Base-by-base conservation (phyloP, 2,888 invertebrate species). In the Cephus rjabovi region DNA sequence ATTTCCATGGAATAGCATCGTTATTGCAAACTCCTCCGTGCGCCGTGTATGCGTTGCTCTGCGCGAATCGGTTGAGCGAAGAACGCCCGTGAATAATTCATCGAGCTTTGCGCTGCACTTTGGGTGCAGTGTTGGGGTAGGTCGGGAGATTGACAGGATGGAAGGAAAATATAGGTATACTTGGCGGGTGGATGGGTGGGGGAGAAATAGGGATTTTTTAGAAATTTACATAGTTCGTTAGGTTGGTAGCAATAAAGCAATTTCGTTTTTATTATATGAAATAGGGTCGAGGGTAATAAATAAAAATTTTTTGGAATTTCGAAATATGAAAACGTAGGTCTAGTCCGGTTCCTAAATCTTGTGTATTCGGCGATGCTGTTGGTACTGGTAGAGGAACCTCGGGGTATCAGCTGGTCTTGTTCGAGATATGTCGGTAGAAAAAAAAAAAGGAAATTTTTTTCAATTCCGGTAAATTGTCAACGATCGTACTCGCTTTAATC, bases 61-160 rank as follows among this genome's bases (percentile, higher is more conserved):
- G 56, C 23, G 56, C 56, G 76, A 76, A 79, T 76, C 79, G 77
- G 69, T 68, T 56, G 77, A 56, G 78, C 78, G 81, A 79, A 77
- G 78, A 79, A 81, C 79, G 76, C 73, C 78, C 75, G 80, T 86
- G 86, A 85, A 86, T 86, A 84, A 85, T 85, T 84, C 85, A 86
- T 83, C 75, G 82, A 80, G 82, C 74, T 79, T 76, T 74, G 34
- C 76, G 74, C 40, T 76, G 31, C 75, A 69, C 34, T 75, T 77
- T 56, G 15, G 23, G 56, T 56, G 56, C 56, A 23, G 56, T 23
- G 56, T 56, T 9, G 56, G 56, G 1, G 30, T 30, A 30, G 30
- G 30, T 30, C 30, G 56, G 56, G 1, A 9, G 9, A 56, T 56
- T 56, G 56, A 56, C 56, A 56, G 6, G 23, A 56, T 9, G 56